Evolutionary conservation across 2,113 vertebrate species (phyloP).

Genomic region (Enhydra lutris): DNA sequence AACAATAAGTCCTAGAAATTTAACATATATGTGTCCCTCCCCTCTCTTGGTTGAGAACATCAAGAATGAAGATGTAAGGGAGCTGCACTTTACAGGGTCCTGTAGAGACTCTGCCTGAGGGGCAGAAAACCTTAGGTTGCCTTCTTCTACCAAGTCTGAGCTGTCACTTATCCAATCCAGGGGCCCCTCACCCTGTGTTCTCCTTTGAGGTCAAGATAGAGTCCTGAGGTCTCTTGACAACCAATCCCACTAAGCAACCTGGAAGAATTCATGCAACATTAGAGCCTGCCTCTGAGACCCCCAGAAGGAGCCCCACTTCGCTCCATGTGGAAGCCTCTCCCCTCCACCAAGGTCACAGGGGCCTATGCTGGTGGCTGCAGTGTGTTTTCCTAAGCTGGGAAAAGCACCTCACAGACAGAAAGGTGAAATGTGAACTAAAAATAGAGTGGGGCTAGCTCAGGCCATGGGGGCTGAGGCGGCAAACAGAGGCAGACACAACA

Average conservation of each 20-base stretch:
- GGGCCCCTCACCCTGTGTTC: background rate
- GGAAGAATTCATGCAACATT: background rate
- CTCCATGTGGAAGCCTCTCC: background rate
- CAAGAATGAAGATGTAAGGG: background rate
- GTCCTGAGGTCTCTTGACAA: background rate
- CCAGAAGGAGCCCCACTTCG: accelerated
- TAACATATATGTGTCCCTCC: background rate
- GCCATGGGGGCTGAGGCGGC: background rate
- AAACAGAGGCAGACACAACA: conserved; percentile 32
- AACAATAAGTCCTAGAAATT: background rate
- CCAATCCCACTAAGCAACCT: background rate
- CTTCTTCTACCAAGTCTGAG: background rate
- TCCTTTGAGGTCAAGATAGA: background rate
- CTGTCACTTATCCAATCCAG: background rate
- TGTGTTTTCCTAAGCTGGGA: conserved; percentile 41
- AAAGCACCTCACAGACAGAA: conserved; percentile 39
- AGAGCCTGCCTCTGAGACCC: background rate
- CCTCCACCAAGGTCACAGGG: background rate
- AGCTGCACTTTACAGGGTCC: background rate
- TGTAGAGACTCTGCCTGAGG: accelerated
- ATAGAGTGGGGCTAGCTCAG: background rate
- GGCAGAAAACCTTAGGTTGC: background rate
- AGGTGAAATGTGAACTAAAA: conserved; percentile 62
- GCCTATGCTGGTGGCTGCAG: background rate
- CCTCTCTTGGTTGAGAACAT: background rate